Evolutionary conservation across 2,888 invertebrate genomes (phyloP).

Genomic region (Congeria kusceri): DNA sequence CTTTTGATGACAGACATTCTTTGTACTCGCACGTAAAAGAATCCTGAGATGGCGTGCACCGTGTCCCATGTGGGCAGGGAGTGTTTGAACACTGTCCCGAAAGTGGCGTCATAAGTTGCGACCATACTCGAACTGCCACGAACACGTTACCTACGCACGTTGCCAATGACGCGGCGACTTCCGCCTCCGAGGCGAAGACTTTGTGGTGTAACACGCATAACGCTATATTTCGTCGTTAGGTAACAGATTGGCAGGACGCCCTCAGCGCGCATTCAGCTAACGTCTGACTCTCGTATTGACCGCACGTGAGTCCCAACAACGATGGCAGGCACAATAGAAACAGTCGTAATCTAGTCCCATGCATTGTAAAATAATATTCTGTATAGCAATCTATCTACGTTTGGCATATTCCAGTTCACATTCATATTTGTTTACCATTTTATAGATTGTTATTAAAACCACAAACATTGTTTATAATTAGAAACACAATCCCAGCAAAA

Average conservation of each 20-base stretch:
- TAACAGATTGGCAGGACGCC: constrained; percentile 16
- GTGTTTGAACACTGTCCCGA: neutral
- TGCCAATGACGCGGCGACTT: neutral
- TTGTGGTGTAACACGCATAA: constrained; percentile 4
- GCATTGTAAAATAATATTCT: too few relatives aligned
- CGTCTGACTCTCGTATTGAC: neutral
- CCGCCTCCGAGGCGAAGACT: neutral
- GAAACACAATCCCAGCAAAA: too few relatives aligned
- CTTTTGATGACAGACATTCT: constrained; percentile 12
- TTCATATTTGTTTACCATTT: too few relatives aligned
- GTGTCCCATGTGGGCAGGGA: neutral
- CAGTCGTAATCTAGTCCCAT: too few relatives aligned
- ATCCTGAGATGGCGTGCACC: neutral
- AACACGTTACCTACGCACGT: neutral
- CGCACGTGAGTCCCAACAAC: neutral
- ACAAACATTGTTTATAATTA: too few relatives aligned
- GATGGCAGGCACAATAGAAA: too few relatives aligned
- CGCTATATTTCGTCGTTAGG: constrained; percentile 3
- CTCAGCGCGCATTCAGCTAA: constrained; percentile 13
- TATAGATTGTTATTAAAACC: too few relatives aligned
- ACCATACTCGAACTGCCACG: neutral
- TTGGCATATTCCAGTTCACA: too few relatives aligned
- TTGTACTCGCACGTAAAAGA: neutral
- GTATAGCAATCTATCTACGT: too few relatives aligned
- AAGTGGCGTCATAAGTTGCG: neutral